Conservation (phyloP, 2,797 vertebrate species). For the Lindbergichthys nudifrons region DNA sequence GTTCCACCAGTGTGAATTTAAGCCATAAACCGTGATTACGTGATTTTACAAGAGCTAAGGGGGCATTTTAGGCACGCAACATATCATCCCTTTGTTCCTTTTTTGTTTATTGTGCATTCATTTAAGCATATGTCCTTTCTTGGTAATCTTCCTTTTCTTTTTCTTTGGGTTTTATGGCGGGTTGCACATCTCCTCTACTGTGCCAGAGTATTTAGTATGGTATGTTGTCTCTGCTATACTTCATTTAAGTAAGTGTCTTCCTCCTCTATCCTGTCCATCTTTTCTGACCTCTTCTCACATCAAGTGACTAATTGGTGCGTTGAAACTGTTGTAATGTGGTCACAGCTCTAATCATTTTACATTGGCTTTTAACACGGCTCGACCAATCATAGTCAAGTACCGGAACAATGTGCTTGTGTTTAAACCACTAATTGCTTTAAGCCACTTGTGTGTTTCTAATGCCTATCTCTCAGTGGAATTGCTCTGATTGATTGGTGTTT, state of each 20-base stretch:
- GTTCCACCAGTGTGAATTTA: too few species aligned
- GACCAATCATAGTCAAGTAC: neutral
- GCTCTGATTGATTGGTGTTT: conserved; percentile 47
- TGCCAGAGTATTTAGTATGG: too few species aligned
- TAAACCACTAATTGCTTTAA: neutral
- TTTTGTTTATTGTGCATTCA: neutral
- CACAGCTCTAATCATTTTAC: neutral
- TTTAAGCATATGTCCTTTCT: neutral
- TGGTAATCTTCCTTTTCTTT: too few species aligned
- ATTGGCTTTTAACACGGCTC: neutral
- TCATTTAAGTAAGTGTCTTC: neutral
- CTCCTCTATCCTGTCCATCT: neutral
- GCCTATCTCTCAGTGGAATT: neutral
- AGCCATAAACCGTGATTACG: too few species aligned
- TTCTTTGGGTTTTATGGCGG: too few species aligned
- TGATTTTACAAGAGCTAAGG: too few species aligned
- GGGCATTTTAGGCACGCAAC: neutral
- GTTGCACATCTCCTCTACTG: too few species aligned
- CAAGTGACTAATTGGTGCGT: neutral
- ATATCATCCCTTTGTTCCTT: neutral
- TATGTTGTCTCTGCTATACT: too few species aligned
- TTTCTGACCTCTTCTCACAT: neutral
- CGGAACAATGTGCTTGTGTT: neutral
- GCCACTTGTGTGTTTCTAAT: neutral
- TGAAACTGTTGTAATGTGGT: neutral